Base-by-base conservation (phyloP, 2,888 invertebrate genomes). In the Himalopsyche japonica region DNA sequence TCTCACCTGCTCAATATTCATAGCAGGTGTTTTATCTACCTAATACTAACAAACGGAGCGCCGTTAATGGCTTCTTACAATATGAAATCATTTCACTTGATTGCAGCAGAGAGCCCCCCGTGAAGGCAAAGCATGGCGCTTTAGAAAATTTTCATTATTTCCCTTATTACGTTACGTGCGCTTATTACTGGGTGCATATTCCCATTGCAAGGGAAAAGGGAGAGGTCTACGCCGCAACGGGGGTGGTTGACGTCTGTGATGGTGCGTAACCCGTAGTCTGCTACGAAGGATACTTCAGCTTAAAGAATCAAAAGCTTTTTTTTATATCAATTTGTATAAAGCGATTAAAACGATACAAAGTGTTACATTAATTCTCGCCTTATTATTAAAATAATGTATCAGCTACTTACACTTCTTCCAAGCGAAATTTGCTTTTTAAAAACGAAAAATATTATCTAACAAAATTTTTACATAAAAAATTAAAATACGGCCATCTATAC, bases 131-230 rank as follows among this genome's bases (percentile, higher is more conserved):
- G 43, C 43, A 15, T 15, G 70, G 70, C 70, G 70, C 79, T 83
- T 85, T 78, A 76, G 81, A 85, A 81, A 85, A 83, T 81, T 85
- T 85, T 83, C 85, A 85, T 85, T 85, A 85, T 85, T 85, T 85
- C 83, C 81, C 85, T 85, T 85, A 85, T 85, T 85, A 85, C 85
- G 78, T 80, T 49, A 37, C 81, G 32, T 81, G 70, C 70, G 70
- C 70, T 70, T 70, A 70, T 70, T 70, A 70, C 70, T 70, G 30
- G 30, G 70, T 70, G 70, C 70, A 70, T 70, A 70, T 27, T 70
- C 70, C 70, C 70, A 70, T 70, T 70, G 70, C 70, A 30, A 15
- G 70, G 30, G 70, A 70, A 70, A 70, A 70, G 30, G 57, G 70
- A 37, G 70, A 47, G 10, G 7, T 34, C 27, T 37, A 34, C 37